Conservation (phyloP, 1,140 invertebrate species). For the Drosophila elegans region DNA sequence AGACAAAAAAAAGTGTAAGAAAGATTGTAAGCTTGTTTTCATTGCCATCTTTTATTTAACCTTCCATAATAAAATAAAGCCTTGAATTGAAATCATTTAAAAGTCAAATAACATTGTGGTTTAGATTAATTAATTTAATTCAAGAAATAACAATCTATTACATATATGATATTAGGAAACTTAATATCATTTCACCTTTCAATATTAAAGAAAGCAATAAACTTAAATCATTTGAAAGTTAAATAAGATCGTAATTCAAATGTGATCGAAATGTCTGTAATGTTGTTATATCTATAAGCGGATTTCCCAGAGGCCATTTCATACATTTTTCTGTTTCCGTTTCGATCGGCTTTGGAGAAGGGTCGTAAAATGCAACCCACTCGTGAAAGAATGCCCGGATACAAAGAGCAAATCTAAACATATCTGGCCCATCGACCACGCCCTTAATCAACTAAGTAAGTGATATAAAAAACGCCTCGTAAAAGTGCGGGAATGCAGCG, state of each 20-base stretch:
- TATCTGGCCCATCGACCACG: constrained; percentile 59
- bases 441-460: constrained; percentile 81
- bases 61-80: too few relatives aligned
- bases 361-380: constrained; percentile 27
- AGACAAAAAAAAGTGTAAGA: too few relatives aligned
- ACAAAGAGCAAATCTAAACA: constrained; percentile 63
- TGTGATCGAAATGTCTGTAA: neutral
- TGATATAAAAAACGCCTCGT: constrained; percentile 69
- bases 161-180: too few relatives aligned
- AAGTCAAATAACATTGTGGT: too few relatives aligned
- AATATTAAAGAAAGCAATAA: too few relatives aligned
- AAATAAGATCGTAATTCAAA: constrained; percentile 5
- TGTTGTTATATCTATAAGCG: constrained; percentile 8
- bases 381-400: neutral
- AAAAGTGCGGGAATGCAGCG: constrained; percentile 63
- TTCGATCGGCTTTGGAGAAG: constrained; percentile 17
- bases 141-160: too few relatives aligned
- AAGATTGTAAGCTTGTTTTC: too few relatives aligned
- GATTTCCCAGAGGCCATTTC: constrained; percentile 21
- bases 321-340: constrained; percentile 14
- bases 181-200: too few relatives aligned
- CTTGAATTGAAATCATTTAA: too few relatives aligned
- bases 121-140: too few relatives aligned
- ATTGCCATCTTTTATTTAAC: too few relatives aligned
- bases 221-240: neutral